Conservation (phyloP, 23 tunicate species). For the Ascidia mentula region DNA sequence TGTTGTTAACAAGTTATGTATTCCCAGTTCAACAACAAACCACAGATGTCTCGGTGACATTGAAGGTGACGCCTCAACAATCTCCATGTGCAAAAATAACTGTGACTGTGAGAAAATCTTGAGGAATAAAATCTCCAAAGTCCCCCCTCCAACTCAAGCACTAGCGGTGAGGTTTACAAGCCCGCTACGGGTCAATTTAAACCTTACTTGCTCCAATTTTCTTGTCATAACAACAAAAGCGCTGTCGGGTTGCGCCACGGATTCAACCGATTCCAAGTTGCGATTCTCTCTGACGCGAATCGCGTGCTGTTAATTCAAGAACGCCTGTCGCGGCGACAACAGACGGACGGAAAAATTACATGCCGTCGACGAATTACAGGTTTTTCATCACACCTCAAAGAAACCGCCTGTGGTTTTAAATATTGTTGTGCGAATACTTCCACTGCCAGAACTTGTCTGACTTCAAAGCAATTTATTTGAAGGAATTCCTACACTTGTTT, state of each 20-base stretch:
- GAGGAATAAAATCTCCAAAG: not conserved
- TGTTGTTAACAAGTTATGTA: too few species aligned
- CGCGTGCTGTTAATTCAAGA: not conserved
- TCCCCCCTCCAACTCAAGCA: not conserved
- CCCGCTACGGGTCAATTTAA: not conserved
- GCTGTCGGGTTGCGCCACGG: not conserved
- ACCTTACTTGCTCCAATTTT: not conserved
- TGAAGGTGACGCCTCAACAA: too few species aligned
- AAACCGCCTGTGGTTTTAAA: not conserved
- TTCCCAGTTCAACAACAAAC: too few species aligned
- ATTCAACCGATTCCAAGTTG: not conserved
- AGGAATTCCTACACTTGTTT: too few species aligned
- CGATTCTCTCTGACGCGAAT: not conserved
- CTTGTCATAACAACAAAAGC: constrained; percentile 10
- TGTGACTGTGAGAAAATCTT: too few species aligned
- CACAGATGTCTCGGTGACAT: too few species aligned
- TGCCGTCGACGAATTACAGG: not conserved
- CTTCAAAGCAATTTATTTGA: too few species aligned
- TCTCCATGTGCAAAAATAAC: too few species aligned
- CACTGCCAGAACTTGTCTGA: too few species aligned
- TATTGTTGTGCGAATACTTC: too few species aligned
- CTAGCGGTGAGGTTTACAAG: not conserved
- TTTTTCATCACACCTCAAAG: not conserved
- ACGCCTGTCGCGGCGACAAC: not conserved
- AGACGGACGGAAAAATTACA: not conserved